A percentile compares a stretch with the other conserved stretches of the same genome.
Evolutionary conservation across 2,888 invertebrate species (phyloP).

Genomic region (Corbicula japonica): DNA sequence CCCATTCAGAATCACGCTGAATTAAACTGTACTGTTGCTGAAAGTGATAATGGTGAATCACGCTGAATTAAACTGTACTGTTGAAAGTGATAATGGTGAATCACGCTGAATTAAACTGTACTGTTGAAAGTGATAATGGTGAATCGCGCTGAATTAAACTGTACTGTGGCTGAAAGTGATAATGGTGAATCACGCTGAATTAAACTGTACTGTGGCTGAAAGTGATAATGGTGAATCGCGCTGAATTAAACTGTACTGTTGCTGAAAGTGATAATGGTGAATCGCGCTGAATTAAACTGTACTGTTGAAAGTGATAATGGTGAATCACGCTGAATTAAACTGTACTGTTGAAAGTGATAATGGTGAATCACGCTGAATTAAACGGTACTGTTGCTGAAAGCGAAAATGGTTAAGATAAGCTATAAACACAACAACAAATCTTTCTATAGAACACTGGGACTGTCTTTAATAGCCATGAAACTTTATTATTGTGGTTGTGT

Average conservation of each 20-base stretch:
- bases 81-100: neutral
- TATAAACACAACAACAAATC: too few species aligned
- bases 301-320: neutral
- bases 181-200: neutral
- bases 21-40: constrained; percentile 83
- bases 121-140: neutral
- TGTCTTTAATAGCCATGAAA: too few species aligned
- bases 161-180: too few species aligned
- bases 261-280: neutral
- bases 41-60: neutral
- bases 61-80: neutral
- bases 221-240: neutral
- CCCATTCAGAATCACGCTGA: constrained; percentile 74
- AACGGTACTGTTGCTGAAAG: too few species aligned
- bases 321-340: neutral
- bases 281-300: neutral
- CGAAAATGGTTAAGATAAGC: too few species aligned
- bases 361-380: too few species aligned
- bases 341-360: too few species aligned
- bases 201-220: neutral
- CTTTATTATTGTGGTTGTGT: too few species aligned
- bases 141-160: neutral
- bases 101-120: neutral
- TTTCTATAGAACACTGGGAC: too few species aligned
- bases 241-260: neutral